Evolutionary conservation across 2,113 vertebrate genomes (phyloP).

Genomic region (Eulemur rufifrons): DNA sequence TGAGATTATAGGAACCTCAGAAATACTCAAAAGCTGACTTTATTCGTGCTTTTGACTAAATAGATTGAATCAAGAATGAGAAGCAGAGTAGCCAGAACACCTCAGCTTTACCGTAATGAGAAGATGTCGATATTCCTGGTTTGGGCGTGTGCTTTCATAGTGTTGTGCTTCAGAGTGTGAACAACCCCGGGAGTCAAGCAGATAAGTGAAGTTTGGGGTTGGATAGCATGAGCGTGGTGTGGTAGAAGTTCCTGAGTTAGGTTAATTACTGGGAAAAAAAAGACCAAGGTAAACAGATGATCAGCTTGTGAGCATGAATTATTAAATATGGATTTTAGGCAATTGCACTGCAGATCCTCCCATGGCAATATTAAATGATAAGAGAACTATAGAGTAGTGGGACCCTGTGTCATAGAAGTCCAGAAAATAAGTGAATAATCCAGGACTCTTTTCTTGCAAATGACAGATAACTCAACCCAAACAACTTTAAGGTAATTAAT

Average conservation of each 20-base stretch:
- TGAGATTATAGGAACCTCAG: neutral
- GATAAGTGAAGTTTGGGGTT: neutral
- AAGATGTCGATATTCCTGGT: neutral
- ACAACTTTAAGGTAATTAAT: neutral
- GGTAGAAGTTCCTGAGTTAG: neutral
- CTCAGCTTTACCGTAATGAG: neutral
- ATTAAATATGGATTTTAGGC: neutral
- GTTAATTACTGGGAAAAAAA: neutral
- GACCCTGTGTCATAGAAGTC: neutral
- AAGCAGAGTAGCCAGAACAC: neutral
- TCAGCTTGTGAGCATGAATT: neutral
- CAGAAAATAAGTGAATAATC: neutral
- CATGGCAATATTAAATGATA: neutral
- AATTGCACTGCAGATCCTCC: neutral
- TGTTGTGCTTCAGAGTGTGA: neutral
- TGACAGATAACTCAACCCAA: neutral
- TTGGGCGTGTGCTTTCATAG: neutral
- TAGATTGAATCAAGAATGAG: neutral
- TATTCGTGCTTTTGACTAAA: neutral
- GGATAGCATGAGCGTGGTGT: neutral
- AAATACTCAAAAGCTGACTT: neutral
- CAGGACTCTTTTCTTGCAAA: neutral
- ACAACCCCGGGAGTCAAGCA: neutral
- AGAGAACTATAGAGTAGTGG: neutral
- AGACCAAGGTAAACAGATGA: neutral